Evolutionary conservation across 2,888 invertebrate species (phyloP).

Genomic region (Leucania comma): DNA sequence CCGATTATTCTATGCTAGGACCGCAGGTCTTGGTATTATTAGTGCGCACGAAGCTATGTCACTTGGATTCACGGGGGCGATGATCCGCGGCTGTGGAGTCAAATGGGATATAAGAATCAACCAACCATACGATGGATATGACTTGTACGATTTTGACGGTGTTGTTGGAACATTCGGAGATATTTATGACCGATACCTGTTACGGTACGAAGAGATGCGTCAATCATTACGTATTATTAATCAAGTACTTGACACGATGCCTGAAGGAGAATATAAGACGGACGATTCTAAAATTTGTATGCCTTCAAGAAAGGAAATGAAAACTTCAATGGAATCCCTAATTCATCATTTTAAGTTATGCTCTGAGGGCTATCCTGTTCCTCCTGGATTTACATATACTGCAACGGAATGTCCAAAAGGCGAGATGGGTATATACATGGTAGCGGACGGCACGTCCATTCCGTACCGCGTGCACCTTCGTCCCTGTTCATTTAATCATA

Average conservation of each 20-base stretch:
- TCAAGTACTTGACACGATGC: constrained; percentile 96
- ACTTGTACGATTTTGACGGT: constrained; percentile 95
- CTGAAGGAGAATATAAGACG: constrained; percentile 93
- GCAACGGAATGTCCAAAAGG: constrained; percentile 96
- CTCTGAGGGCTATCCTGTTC: constrained; percentile 95
- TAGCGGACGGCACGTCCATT: constrained; percentile 95
- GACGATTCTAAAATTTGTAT: constrained; percentile 95
- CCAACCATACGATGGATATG: constrained; percentile 96
- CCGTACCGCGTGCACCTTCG: constrained; percentile 93
- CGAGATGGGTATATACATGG: constrained; percentile 96
- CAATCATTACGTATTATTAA: constrained; percentile 94
- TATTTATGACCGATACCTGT: constrained; percentile 95
- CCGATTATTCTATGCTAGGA: constrained; percentile 92
- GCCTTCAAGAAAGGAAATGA: constrained; percentile 95
- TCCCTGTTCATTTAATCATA: constrained; percentile 91
- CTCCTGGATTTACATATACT: constrained; percentile 95
- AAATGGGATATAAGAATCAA: constrained; percentile 97
- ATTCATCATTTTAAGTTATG: constrained; percentile 98
- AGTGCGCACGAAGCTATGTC: constrained; percentile 94
- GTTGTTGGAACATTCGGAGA: constrained; percentile 96
- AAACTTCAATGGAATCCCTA: constrained; percentile 96
- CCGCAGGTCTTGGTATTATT: constrained; percentile 93
- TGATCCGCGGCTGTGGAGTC: constrained; percentile 95
- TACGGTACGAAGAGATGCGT: constrained; percentile 93
- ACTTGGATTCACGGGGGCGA: constrained; percentile 93